A percentile compares a stretch with the other conserved stretches of the same genome.
Conservation (phyloP, 2,797 vertebrate genomes). For the Gambusia yucatana region DNA sequence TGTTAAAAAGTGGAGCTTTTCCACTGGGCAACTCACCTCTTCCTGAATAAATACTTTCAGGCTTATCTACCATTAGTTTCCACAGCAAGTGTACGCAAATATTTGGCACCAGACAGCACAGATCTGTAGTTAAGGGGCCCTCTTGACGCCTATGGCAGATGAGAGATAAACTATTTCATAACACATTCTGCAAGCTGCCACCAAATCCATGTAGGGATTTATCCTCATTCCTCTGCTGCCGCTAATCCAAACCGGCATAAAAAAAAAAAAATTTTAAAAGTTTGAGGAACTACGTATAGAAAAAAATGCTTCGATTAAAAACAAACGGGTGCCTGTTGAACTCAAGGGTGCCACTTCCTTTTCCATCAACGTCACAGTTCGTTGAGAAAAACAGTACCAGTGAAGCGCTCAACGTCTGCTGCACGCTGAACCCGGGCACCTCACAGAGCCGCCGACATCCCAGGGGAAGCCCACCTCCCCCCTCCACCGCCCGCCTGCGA, state of each 20-base stretch:
- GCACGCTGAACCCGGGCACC: conserved; percentile 23
- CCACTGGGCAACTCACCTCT: conserved; percentile 14
- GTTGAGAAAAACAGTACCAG: conserved; percentile 79
- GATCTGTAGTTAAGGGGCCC: not conserved
- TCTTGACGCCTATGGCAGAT: conserved; percentile 6
- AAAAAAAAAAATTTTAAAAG: not conserved
- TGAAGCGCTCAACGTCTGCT: conserved; percentile 51
- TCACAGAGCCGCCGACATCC: conserved; percentile 29
- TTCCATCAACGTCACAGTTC: conserved; percentile 72
- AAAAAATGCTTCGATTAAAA: not conserved
- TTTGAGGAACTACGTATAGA: not conserved
- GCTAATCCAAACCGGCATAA: not conserved
- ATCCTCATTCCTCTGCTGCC: not conserved
- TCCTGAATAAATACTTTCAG: conserved; percentile 38
- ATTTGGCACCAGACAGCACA: conserved; percentile 13
- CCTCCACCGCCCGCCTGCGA: conserved; percentile 30
- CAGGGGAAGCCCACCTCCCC: conserved; percentile 36
- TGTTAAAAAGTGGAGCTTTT: conserved; percentile 24
- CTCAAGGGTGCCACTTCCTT: conserved; percentile 55
- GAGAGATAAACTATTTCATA: conserved; percentile 10
- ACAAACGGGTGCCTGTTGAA: conserved; percentile 23
- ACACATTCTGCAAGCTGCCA: conserved; percentile 1
- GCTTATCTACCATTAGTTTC: conserved; percentile 33
- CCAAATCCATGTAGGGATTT: conserved; percentile 4
- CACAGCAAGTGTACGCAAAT: conserved; percentile 28